These are phyloP conservation scores for Rhorus exstirpatorius DNA, from an alignment of 2,888 invertebrate species.

Conservation along the genomic window DNA sequence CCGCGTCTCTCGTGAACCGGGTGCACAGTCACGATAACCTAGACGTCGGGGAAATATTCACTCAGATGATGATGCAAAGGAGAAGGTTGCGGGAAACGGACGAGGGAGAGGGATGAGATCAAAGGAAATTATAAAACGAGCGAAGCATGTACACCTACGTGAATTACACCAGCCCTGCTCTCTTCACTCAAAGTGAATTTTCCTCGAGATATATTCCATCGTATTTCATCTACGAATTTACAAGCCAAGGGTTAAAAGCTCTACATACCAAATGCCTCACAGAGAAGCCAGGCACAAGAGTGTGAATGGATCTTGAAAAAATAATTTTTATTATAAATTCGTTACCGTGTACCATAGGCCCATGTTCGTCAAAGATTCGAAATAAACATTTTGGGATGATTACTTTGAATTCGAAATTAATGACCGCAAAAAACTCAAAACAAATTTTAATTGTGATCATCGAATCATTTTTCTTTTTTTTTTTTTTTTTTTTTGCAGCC, in stretches of 20 bases:
- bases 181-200: conserved; percentile 12
- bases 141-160: conserved; percentile 40
- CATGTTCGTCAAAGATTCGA: neutral
- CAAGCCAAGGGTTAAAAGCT: neutral
- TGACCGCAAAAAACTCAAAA: neutral
- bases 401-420: neutral
- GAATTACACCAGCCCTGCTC: conserved; percentile 42
- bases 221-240: conserved; percentile 26
- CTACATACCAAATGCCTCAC: neutral
- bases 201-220: conserved; percentile 25
- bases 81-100: neutral
- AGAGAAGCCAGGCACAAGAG: neutral
- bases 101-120: conserved; percentile 35
- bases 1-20: conserved; percentile 22
- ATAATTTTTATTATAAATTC: neutral
- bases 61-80: conserved; percentile 49
- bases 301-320: neutral
- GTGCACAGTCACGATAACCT: conserved; percentile 51
- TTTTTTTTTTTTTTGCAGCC: too few relatives aligned
- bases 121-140: conserved; percentile 66
- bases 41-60: conserved; percentile 42
- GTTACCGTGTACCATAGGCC: neutral
- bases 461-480: too few relatives aligned
- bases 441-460: neutral
- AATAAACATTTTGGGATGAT: too few relatives aligned